Evolutionary conservation across 2,797 vertebrate species (phyloP).

Genomic region (Hipposideros larvatus): DNA sequence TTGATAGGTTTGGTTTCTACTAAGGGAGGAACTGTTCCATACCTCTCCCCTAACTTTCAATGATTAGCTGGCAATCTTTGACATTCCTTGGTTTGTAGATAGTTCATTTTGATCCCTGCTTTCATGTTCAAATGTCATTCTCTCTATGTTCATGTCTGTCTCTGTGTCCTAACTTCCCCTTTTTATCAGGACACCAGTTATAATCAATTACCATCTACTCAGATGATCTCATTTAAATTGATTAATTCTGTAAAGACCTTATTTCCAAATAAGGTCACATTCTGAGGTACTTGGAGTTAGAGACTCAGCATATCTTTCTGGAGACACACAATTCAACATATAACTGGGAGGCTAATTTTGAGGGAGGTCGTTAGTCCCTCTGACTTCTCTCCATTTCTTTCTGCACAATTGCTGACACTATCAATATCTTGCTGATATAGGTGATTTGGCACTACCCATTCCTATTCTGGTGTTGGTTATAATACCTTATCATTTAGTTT

Average conservation of each 20-base stretch:
- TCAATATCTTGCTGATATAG: not conserved
- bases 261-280: not conserved
- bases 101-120: not conserved
- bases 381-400: not conserved
- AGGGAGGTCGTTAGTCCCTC: not conserved
- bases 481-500: not conserved
- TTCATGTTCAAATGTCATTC: not conserved
- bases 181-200: not conserved
- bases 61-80: not conserved
- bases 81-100: not conserved
- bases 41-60: not conserved
- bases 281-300: not conserved
- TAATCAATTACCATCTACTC: not conserved
- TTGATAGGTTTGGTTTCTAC: not conserved
- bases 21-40: not conserved
- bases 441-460: not conserved
- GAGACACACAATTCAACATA: not conserved
- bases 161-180: not conserved
- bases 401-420: not conserved
- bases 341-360: not conserved
- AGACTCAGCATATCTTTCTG: not conserved
- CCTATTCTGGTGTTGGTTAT: not conserved
- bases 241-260: not conserved
- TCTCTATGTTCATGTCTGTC: not conserved
- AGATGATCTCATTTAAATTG: not conserved